phyloP scores from a whole-genome alignment of 2,797 vertebrate species.

The Heterohyrax brucei region DNA sequence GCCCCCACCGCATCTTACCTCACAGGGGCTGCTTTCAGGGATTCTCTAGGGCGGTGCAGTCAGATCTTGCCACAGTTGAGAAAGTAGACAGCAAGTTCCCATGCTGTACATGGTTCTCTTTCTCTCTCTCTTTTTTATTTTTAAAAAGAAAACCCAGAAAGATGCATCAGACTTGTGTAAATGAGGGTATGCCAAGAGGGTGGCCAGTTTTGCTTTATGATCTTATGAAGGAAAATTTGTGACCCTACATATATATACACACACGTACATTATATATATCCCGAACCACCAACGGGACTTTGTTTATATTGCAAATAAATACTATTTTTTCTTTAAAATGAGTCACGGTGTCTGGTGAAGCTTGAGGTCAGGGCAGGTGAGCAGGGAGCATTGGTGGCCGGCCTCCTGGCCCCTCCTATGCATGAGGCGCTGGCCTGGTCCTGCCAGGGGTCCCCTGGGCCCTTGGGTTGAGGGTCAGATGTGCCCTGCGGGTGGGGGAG shows the following conservation, averaged over 20 bases:
- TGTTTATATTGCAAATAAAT: slow-evolving; percentile 99
- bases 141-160: slow-evolving; percentile 89
- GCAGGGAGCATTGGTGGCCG: not conserved
- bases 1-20: slow-evolving; percentile 95
- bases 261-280: slow-evolving; percentile 91
- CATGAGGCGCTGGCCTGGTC: not conserved
- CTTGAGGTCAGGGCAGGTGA: not conserved
- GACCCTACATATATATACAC: slow-evolving; percentile 94
- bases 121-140: slow-evolving; percentile 79
- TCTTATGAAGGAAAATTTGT: slow-evolving; percentile 96
- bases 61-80: slow-evolving; percentile 95
- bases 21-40: slow-evolving; percentile 98
- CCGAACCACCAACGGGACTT: slow-evolving; percentile 96
- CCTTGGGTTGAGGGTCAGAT: not conserved
- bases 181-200: slow-evolving; percentile 93
- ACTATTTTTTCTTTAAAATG: slow-evolving; percentile 98
- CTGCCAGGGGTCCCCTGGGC: not conserved
- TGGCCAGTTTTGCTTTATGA: slow-evolving; percentile 95
- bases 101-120: slow-evolving; percentile 93
- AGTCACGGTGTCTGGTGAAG: slow-evolving; percentile 84
- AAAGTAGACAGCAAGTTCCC: slow-evolving; percentile 94
- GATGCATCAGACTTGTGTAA: slow-evolving; percentile 94
- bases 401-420: not conserved
- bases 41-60: slow-evolving; percentile 96
- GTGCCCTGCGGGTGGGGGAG: not conserved